phyloP scores from a whole-genome alignment of 2,888 invertebrate genomes.

The Eumerus sabulonum region DNA sequence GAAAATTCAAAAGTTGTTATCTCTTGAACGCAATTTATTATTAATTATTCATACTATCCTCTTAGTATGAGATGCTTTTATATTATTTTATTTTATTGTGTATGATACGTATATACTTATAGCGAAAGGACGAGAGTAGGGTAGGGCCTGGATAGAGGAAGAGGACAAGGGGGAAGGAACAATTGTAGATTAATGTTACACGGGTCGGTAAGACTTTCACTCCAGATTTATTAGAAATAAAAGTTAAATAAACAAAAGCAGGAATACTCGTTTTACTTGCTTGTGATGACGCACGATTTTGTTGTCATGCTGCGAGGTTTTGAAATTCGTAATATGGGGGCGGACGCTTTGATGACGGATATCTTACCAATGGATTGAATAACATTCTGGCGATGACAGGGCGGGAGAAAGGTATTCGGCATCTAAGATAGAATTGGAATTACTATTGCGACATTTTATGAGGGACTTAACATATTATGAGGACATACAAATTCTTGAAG shows the following conservation, averaged over 20 bases:
- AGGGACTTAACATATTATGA: too few relatives aligned
- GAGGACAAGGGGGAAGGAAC: conserved; percentile 30
- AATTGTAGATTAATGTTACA: conserved; percentile 64
- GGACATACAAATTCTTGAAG: too few relatives aligned
- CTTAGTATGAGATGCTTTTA: conserved; percentile 59
- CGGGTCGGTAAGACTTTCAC: conserved; percentile 63
- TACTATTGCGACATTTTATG: too few relatives aligned
- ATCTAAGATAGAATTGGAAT: too few relatives aligned
- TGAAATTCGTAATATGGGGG: conserved; percentile 11
- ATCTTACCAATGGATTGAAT: too few relatives aligned
- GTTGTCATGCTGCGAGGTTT: not conserved
- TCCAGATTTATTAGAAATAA: conserved; percentile 67
- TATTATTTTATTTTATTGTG: conserved; percentile 47
- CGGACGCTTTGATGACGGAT: too few relatives aligned
- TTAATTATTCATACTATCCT: too few relatives aligned
- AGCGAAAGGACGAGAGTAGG: not conserved
- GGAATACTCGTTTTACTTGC: conserved; percentile 33
- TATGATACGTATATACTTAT: not conserved
- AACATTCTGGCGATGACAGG: too few relatives aligned
- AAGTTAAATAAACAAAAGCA: conserved; percentile 56
- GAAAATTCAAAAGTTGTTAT: conserved; percentile 67
- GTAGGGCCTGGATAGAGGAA: not conserved
- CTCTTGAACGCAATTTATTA: conserved; percentile 54
- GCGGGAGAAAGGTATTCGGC: too few relatives aligned
- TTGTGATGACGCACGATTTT: not conserved